Base-by-base conservation (phyloP, 1,140 invertebrate genomes). In the Procambarus virginalis region DNA sequence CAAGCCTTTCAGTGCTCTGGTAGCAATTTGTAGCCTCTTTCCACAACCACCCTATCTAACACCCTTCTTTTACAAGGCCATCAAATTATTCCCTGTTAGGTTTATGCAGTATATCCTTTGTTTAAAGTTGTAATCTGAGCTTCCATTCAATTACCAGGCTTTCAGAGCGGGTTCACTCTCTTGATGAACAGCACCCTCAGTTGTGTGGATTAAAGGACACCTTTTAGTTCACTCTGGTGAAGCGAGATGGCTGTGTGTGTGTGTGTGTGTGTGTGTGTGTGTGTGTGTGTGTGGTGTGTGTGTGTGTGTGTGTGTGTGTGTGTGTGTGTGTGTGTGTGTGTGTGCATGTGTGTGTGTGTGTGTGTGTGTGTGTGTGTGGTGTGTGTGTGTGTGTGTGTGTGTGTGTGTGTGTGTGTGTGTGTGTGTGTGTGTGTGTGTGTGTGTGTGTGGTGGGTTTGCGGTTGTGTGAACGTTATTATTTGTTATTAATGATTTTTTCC, bases 101-200 rank as follows among this genome's bases (percentile, higher is more conserved):
- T 82, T 82, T 82, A 82, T 82, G 80, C 58, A n/a, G 58, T 60
- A 45, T 81, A 51, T 64, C 80, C 80, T 64, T 82, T 68, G 60
- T 82, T 64, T 82, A 82, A 48, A 55, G 58, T 68, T 64, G 58
- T 60, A 82, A 68, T 68, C 68, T 60, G 58, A 82, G 48, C 80
- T 82, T 82, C 60, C 80, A 82, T 82, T n/a, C 46, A 68, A 82
- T 82, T 82, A 82, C 45, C 58, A 20, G 68, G 60, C n/a, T 5
- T 73, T 73, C 68, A 34, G 68, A 34, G 22, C 22, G 78, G 58
- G 12, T 80, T 5, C 68, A 34, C 22, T 34, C 22, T n/a, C n/a
- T 73, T 73, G 68, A 73, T 73, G 5, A 22, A 73, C 68, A 73
- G 17, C n/a, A 6, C 68, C 22, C 68, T 22, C 68, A 73, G n/a